Evolutionary conservation across 2,888 invertebrate species (phyloP).

Genomic region (Trissolcus japonicus): DNA sequence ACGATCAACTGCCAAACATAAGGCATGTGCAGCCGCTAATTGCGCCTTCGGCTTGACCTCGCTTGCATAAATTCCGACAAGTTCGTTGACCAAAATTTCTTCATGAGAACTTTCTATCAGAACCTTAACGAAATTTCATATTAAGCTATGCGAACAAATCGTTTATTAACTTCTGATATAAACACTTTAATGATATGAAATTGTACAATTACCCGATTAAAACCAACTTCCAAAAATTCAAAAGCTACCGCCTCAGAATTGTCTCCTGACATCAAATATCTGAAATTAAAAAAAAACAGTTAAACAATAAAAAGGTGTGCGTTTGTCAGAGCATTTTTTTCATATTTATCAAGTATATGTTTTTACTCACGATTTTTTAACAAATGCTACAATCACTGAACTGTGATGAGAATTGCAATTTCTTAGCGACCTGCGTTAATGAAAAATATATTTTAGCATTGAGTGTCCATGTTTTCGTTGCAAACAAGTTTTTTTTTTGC

Average conservation of each 20-base stretch:
- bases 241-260: constrained; percentile 88
- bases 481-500: background rate
- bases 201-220: constrained; percentile 84
- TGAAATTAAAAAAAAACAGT: constrained; percentile 75
- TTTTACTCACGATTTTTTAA: constrained; percentile 87
- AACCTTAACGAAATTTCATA: constrained; percentile 72
- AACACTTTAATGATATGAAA: background rate
- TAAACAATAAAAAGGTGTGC: background rate
- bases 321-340: background rate
- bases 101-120: constrained; percentile 78
- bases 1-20: constrained; percentile 91
- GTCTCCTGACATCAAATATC: constrained; percentile 81
- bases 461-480: background rate
- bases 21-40: constrained; percentile 86
- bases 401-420: constrained; percentile 83
- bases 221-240: constrained; percentile 89
- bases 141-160: background rate
- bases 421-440: constrained; percentile 42
- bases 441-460: constrained; percentile 26
- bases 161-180: background rate
- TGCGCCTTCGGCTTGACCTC: constrained; percentile 87
- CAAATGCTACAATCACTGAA: constrained; percentile 88
- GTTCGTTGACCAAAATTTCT: constrained; percentile 80
- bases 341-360: constrained; percentile 19
- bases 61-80: constrained; percentile 87